Evolutionary conservation across 37 sponge, comb jelly and placozoan species (phyloP).

Genomic region (Halisarca cf. caerulea): DNA sequence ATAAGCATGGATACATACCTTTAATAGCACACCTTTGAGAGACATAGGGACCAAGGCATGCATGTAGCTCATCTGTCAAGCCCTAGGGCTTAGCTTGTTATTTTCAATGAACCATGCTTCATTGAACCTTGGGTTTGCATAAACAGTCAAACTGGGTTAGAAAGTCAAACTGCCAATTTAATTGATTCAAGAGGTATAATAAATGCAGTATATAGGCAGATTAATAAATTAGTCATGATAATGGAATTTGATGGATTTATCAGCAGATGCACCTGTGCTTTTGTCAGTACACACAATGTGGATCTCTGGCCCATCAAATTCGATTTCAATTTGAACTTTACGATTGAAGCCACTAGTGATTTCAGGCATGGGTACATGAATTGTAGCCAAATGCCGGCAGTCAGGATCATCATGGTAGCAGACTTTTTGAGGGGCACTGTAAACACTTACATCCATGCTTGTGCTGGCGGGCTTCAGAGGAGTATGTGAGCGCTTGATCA

Average conservation of each 20-base stretch:
- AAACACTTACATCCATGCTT: background rate
- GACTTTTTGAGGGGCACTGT: background rate
- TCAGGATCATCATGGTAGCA: background rate
- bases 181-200: no score
- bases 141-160: no score
- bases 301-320: conserved; percentile 17
- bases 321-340: background rate
- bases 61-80: no score
- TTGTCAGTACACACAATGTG: background rate
- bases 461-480: background rate
- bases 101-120: conserved; percentile 50
- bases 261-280: background rate
- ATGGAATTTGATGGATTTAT: background rate
- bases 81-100: no score
- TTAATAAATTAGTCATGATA: no score
- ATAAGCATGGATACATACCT: no score
- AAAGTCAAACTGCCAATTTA: no score
- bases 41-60: no score
- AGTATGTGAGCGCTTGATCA: background rate
- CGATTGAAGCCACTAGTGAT: background rate
- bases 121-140: conserved; percentile 30
- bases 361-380: background rate
- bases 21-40: no score
- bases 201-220: no score
- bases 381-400: background rate